Conservation (phyloP, 2,113 vertebrate genomes). For the Oreamnos americanus region DNA sequence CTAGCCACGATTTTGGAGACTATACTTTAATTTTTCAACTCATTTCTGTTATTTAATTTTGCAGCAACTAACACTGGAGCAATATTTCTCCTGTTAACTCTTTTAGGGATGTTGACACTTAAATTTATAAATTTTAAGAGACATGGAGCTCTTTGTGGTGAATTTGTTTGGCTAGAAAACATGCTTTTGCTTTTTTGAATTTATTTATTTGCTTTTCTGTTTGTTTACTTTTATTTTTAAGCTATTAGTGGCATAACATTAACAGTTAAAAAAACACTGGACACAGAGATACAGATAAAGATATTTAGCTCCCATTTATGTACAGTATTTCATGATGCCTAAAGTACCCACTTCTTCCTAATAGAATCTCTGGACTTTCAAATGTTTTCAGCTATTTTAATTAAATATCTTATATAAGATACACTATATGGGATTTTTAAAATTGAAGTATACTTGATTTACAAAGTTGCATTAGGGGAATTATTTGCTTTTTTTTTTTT, state of each 20-base stretch:
- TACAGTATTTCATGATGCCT: background rate
- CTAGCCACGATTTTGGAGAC: background rate
- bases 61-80: background rate
- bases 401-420: background rate
- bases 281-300: background rate
- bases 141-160: background rate
- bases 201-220: background rate
- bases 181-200: background rate
- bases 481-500: background rate
- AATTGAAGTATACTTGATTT: background rate
- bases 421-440: background rate
- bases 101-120: background rate
- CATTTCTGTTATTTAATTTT: background rate
- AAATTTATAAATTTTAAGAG: background rate
- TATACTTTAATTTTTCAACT: background rate
- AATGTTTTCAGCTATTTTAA: background rate
- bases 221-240: conserved; percentile 3
- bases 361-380: background rate
- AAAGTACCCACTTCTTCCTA: background rate
- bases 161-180: background rate
- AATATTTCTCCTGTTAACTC: background rate
- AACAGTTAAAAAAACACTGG: background rate
- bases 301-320: background rate
- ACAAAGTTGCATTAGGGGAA: background rate
- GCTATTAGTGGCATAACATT: background rate